phyloP scores from a whole-genome alignment of 2,797 vertebrate species.

The Mionectes olivaceus region DNA sequence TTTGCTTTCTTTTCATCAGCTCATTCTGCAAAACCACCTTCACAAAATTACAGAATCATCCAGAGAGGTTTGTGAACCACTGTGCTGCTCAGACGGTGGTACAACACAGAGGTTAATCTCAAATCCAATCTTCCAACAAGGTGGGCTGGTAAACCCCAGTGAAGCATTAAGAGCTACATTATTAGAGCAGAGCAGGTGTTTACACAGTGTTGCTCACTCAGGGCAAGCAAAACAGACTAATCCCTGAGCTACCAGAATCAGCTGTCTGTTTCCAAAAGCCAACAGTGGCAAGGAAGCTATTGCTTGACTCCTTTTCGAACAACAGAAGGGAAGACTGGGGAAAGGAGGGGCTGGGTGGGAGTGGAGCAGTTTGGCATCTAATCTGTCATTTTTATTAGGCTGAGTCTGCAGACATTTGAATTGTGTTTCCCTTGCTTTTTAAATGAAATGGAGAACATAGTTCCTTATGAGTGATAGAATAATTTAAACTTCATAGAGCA shows the following conservation, averaged over 20 bases:
- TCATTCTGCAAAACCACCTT: neutral
- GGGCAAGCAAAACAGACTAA: conserved; percentile 42
- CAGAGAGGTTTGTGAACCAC: neutral
- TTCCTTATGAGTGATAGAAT: neutral
- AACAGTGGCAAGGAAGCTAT: conserved; percentile 23
- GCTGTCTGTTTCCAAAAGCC: conserved; percentile 47
- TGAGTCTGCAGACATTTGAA: conserved; percentile 53
- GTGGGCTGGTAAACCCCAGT: neutral
- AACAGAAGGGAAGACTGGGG: neutral
- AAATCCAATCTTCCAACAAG: neutral
- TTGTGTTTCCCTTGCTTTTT: conserved; percentile 56
- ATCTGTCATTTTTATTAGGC: conserved; percentile 68
- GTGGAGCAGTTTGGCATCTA: conserved; percentile 18
- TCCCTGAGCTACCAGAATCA: conserved; percentile 47
- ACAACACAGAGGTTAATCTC: conserved; percentile 1
- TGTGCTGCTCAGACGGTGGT: neutral
- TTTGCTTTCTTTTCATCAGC: neutral
- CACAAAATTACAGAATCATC: neutral
- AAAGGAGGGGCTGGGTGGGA: conserved; percentile 46
- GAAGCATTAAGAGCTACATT: neutral
- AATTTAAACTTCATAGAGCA: conserved; percentile 3
- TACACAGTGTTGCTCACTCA: neutral
- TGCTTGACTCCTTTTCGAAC: neutral
- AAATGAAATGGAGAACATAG: conserved; percentile 36
- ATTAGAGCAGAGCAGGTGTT: conserved; percentile 13